These are phyloP conservation scores for Xiphophorus maculatus DNA, from an alignment of 2,113 vertebrate species.

Conservation along the genomic window DNA sequence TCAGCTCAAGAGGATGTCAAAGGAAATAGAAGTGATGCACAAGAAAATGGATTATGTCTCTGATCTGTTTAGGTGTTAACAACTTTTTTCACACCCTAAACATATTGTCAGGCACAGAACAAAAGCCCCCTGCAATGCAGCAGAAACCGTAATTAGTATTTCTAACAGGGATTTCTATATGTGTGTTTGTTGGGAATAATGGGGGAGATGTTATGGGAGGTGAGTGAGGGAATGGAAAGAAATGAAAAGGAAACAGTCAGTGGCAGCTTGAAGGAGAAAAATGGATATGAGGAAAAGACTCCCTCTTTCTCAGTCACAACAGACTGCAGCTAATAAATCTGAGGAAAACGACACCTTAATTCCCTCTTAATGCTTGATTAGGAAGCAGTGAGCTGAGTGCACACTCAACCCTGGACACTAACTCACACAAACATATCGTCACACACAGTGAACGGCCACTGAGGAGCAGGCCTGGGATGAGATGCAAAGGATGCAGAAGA, in stretches of 20 bases:
- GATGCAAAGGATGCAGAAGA: slow-evolving; percentile 12
- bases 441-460: not conserved
- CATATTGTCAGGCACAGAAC: slow-evolving; percentile 45
- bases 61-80: not conserved
- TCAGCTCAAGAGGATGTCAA: not conserved
- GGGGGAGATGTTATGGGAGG: slow-evolving; percentile 12
- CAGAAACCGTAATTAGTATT: slow-evolving; percentile 70
- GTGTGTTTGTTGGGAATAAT: slow-evolving; percentile 22
- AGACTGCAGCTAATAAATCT: slow-evolving; percentile 70
- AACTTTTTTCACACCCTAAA: slow-evolving; percentile 7
- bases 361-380: slow-evolving; percentile 60
- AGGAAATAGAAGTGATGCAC: not conserved
- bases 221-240: not conserved
- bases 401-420: not conserved
- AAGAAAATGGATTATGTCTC: not conserved
- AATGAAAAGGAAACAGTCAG: slow-evolving; percentile 9
- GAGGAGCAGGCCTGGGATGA: slow-evolving; percentile 33
- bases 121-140: slow-evolving; percentile 68
- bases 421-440: slow-evolving; percentile 1
- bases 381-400: slow-evolving; percentile 37
- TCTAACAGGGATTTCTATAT: slow-evolving; percentile 51
- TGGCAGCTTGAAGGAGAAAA: slow-evolving; percentile 12
- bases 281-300: not conserved
- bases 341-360: slow-evolving; percentile 64
- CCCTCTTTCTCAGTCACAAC: slow-evolving; percentile 44